phyloP scores from a whole-genome alignment of 2,113 vertebrate genomes.

The Macroglossus sobrinus region DNA sequence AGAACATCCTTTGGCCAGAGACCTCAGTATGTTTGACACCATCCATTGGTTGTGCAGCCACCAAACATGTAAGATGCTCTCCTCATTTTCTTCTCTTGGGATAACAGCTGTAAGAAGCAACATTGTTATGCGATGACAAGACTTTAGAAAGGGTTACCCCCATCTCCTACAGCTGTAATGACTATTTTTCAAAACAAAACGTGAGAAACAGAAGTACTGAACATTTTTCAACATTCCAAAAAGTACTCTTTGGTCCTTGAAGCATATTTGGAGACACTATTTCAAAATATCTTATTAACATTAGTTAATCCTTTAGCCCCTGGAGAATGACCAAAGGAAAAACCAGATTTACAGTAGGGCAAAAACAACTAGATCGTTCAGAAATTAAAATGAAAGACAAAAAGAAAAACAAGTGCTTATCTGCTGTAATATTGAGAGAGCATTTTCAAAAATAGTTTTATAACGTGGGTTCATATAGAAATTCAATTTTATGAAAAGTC shows the following conservation, averaged over 20 bases:
- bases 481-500: neutral
- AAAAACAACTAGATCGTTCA: neutral
- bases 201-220: neutral
- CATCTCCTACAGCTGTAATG: neutral
- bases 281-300: neutral
- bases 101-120: conserved; percentile 47
- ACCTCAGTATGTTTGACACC: neutral
- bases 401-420: neutral
- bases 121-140: neutral
- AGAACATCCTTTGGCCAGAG: neutral
- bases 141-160: neutral
- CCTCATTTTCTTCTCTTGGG: conserved; percentile 11
- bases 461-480: fast-evolving
- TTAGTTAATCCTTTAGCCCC: neutral
- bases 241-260: neutral
- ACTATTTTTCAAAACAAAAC: neutral
- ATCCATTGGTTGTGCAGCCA: neutral
- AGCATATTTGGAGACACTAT: neutral
- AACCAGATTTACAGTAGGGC: neutral
- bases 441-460: neutral
- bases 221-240: neutral
- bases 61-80: neutral
- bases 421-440: neutral
- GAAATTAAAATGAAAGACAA: neutral
- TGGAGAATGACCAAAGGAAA: neutral